Percentiles rank a stretch among this genome's conserved stretches.
These are phyloP conservation scores for Indri indri DNA, from an alignment of 2,113 vertebrate genomes.

Conservation along the genomic window DNA sequence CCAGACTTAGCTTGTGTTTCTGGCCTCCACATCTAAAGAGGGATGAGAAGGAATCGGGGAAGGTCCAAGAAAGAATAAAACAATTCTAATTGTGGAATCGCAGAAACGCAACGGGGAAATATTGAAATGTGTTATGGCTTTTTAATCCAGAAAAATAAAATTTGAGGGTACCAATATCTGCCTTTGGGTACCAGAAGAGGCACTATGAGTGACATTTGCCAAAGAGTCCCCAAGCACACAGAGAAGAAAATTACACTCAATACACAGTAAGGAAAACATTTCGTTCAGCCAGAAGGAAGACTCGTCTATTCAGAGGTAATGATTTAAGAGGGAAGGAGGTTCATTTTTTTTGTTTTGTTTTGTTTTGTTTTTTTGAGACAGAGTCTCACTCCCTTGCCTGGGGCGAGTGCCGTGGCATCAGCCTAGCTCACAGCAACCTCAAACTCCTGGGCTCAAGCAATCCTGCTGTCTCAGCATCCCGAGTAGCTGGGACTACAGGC, in stretches of 20 bases:
- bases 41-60: not conserved
- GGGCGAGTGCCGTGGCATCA: too few relatives aligned
- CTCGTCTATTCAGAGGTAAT: not conserved
- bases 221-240: not conserved
- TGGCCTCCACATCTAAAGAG: not conserved
- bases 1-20: not conserved
- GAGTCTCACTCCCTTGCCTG: too few relatives aligned
- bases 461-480: too few relatives aligned
- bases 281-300: not conserved
- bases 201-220: not conserved
- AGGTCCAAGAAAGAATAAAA: slow-evolving; percentile 17
- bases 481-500: too few relatives aligned
- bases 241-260: not conserved
- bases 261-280: not conserved
- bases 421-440: too few relatives aligned
- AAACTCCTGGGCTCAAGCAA: too few relatives aligned
- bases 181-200: not conserved
- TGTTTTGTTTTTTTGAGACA: too few relatives aligned
- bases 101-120: not conserved
- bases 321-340: not conserved
- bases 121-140: not conserved
- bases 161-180: not conserved
- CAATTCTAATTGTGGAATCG: not conserved
- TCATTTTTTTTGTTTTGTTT: too few relatives aligned
- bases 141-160: slow-evolving; percentile 46